Evolutionary conservation across 2,888 invertebrate genomes (phyloP), one percentile per base, ranked within the genome.

Genomic region (Parasteatoda lunata): DNA sequence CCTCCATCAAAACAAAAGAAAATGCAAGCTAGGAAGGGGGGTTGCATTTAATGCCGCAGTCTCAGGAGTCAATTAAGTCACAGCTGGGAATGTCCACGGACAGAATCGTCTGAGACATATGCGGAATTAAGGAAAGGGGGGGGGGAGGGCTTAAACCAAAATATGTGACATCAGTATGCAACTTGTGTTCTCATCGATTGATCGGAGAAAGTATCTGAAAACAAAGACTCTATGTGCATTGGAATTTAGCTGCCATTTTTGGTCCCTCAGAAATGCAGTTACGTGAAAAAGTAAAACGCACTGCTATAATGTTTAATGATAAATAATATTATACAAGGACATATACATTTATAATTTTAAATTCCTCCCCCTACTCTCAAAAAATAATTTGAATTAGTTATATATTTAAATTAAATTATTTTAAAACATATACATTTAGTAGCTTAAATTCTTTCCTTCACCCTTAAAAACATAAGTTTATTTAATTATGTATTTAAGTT

Each of bases 91-190:
- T 30, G 30, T 69, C 47, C 49, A 59, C 70, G 11, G n/a, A 49
- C 77, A 76, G 83, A 52, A 68, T 45, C 48, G 70, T 59, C 47
- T 51, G 66, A 52, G 83, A 77, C 71, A 77, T 77, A 80, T 72
- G 52, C 52, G 66, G 66, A 59, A 59, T 68, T 30, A 68, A 69
- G 15, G 73, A 65, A 72, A 8, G 13, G 68, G 68, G 71, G 13
- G 68, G 68, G 71, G 65, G 64, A 68, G 68, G 70, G 69, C 83
- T 83, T 77, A 71, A 76, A 65, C 51, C 77, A 70, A 83, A 83
- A 83, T 83, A 76, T 83, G 83, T 83, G 70, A 70, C 83, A 83
- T 83, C 83, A 83, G 83, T 83, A 83, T 83, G 83, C 83, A 83
- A 83, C 83, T 83, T 76, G 83, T 83, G 77, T 83, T 11, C 65